Conservation (phyloP, 2,113 vertebrate species). For the Oenanthe melanoleuca region DNA sequence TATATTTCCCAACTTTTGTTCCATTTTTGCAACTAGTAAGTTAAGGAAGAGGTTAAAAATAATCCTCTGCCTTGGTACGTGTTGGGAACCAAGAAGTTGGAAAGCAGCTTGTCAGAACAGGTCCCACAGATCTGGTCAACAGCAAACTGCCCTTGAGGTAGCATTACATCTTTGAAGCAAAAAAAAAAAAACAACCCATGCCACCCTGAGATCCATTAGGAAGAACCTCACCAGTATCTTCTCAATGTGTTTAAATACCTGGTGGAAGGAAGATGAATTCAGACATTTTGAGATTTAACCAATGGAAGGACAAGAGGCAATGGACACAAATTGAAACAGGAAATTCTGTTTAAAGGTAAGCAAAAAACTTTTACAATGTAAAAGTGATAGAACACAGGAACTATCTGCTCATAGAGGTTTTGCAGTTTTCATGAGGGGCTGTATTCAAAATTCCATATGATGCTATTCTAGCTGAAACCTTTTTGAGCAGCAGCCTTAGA, state of each 20-base stretch:
- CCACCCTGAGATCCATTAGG: neutral
- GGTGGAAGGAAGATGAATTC: neutral
- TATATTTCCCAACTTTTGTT: neutral
- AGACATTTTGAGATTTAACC: neutral
- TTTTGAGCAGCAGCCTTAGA: neutral
- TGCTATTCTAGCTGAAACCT: neutral
- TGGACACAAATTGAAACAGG: neutral
- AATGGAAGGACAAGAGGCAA: neutral
- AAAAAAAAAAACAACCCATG: neutral
- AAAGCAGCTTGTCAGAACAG: neutral
- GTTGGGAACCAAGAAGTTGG: neutral
- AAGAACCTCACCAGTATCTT: neutral
- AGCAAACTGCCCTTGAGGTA: neutral
- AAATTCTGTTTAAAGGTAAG: neutral
- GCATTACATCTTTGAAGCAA: neutral
- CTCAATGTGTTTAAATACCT: neutral
- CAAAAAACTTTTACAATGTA: neutral
- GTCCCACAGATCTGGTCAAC: neutral
- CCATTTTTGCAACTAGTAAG: neutral
- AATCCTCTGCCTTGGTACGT: neutral
- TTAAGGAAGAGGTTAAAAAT: neutral
- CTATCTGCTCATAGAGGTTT: neutral
- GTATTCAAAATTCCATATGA: neutral
- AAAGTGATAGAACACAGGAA: neutral
- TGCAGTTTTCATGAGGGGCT: neutral